These are phyloP conservation scores for Illadopsis cleaveri DNA, from an alignment of 2,113 vertebrate genomes.

Conservation along the genomic window DNA sequence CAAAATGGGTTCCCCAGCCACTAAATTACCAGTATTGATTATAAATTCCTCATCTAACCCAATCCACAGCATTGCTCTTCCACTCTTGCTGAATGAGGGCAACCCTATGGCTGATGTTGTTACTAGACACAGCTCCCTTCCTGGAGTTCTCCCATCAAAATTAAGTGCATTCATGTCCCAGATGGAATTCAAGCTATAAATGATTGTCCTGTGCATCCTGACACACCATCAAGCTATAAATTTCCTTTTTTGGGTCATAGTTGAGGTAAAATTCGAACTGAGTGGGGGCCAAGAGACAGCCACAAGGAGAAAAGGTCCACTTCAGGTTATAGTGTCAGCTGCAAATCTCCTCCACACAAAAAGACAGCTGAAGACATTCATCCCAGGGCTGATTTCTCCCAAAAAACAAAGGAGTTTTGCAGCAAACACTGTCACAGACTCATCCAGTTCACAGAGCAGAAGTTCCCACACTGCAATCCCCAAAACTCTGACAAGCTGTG, in stretches of 20 bases:
- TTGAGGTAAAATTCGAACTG: not conserved
- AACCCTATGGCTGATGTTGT: rapidly evolving
- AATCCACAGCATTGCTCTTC: rapidly evolving
- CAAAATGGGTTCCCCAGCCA: not conserved
- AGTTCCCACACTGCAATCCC: not conserved
- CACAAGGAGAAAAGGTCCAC: not conserved
- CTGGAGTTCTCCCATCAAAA: not conserved
- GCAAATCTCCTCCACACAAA: rapidly evolving
- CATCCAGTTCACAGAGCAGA: not conserved
- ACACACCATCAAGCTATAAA: not conserved
- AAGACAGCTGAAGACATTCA: not conserved
- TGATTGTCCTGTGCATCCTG: not conserved
- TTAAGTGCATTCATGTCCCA: not conserved
- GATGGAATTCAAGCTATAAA: not conserved
- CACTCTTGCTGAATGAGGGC: not conserved
- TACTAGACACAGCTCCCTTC: rapidly evolving
- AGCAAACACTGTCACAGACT: not conserved
- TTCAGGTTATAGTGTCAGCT: not conserved
- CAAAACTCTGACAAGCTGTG: not conserved
- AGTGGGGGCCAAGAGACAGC: not conserved
- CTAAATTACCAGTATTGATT: rapidly evolving
- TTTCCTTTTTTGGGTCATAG: not conserved
- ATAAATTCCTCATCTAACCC: not conserved
- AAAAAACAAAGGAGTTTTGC: not conserved
- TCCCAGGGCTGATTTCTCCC: not conserved